These are phyloP conservation scores for Clarias batrachus DNA, from an alignment of 2,113 vertebrate species.

Conservation along the genomic window DNA sequence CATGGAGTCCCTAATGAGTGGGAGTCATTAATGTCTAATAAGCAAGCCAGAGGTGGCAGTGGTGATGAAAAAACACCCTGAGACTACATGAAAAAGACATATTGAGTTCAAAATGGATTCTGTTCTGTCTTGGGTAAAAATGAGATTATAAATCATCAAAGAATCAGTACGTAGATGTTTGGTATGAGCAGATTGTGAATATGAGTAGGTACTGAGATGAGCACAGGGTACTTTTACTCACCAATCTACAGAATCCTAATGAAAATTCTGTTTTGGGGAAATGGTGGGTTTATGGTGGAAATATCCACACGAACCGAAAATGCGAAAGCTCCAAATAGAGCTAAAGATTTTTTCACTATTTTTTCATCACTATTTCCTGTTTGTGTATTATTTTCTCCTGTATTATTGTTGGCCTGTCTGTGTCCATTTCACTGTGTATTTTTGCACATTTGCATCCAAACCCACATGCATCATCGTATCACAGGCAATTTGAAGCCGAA, in stretches of 20 bases:
- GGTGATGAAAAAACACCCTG: neutral
- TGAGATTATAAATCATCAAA: neutral
- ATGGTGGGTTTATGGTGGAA: neutral
- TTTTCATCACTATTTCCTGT: neutral
- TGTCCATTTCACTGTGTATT: neutral
- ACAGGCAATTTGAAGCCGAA: neutral
- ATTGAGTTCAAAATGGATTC: neutral
- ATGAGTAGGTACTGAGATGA: neutral
- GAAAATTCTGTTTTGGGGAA: neutral
- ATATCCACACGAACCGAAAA: neutral
- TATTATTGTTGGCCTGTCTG: neutral
- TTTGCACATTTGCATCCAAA: slow-evolving; percentile 9
- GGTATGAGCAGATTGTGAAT: neutral
- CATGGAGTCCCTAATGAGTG: neutral
- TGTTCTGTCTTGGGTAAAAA: neutral
- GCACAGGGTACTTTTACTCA: neutral
- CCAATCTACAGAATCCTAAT: neutral
- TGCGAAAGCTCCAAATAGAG: neutral
- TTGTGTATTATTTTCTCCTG: neutral
- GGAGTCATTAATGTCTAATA: neutral
- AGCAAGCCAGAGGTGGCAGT: neutral
- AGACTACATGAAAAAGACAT: neutral
- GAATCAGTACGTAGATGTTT: neutral
- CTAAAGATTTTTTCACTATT: neutral
- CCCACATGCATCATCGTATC: slow-evolving; percentile 8